Evolutionary conservation across 2,888 invertebrate genomes (phyloP).

Genomic region (Tortrix viridana): DNA sequence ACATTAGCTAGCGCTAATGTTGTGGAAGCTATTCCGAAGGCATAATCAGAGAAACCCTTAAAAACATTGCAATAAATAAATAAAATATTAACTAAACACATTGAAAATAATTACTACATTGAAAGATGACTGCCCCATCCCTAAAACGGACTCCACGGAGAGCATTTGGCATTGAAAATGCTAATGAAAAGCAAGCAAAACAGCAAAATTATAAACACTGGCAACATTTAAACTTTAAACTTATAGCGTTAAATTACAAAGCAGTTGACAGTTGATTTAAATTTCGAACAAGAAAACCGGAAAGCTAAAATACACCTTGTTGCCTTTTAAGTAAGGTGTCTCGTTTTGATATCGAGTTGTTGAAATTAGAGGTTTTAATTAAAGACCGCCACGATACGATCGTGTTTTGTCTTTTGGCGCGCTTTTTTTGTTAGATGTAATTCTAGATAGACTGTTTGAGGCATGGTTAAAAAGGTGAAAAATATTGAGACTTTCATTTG

Average conservation of each 20-base stretch:
- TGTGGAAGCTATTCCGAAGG: too few relatives aligned
- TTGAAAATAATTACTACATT: too few relatives aligned
- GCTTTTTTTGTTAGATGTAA: slow-evolving; percentile 44
- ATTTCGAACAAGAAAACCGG: slow-evolving; percentile 37
- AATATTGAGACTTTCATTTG: too few relatives aligned
- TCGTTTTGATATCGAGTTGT: slow-evolving; percentile 23
- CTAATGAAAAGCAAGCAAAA: slow-evolving; percentile 17
- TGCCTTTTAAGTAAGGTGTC: background rate
- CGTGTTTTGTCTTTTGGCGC: slow-evolving; percentile 49
- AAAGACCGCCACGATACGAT: slow-evolving; percentile 50
- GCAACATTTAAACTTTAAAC: slow-evolving; percentile 29
- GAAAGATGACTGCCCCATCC: too few relatives aligned
- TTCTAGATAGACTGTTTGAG: background rate
- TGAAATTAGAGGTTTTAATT: slow-evolving; percentile 59
- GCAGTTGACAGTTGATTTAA: slow-evolving; percentile 37
- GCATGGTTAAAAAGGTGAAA: slow-evolving; percentile 2
- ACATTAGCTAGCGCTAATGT: too few relatives aligned
- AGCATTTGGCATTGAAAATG: background rate
- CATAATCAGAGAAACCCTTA: too few relatives aligned
- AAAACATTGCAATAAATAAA: too few relatives aligned
- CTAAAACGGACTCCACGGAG: background rate
- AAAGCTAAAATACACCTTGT: slow-evolving; percentile 2
- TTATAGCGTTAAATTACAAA: slow-evolving; percentile 30
- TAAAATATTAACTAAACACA: too few relatives aligned
- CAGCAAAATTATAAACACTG: slow-evolving; percentile 28